phyloP scores from a whole-genome alignment of 2,797 vertebrate species.

The Tokudaia muenninki region DNA sequence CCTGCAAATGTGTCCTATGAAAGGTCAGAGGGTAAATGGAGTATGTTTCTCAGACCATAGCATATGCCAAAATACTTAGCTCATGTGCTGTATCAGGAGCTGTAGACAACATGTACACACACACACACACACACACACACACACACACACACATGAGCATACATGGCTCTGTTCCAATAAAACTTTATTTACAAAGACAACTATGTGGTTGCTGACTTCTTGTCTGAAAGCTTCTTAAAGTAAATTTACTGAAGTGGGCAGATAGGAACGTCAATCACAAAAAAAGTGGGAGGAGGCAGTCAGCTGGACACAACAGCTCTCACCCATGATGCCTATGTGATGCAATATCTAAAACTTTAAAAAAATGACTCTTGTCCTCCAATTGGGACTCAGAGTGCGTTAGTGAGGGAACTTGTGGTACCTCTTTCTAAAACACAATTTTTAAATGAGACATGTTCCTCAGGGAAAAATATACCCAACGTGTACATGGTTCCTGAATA shows the following conservation, averaged over 20 bases:
- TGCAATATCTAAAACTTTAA: background rate
- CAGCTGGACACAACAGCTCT: background rate
- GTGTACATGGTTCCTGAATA: background rate
- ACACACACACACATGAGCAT: background rate
- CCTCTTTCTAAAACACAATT: constrained; percentile 32
- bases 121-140: background rate
- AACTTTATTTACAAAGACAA: constrained; percentile 4
- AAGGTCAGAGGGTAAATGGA: background rate
- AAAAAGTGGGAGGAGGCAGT: background rate
- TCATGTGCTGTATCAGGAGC: background rate
- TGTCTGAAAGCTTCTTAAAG: constrained; percentile 26
- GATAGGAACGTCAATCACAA: background rate
- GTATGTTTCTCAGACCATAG: background rate
- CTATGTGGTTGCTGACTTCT: constrained; percentile 27
- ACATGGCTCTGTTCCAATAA: background rate
- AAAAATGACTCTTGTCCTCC: background rate
- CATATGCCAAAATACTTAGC: background rate
- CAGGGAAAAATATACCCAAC: background rate
- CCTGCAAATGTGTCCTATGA: background rate
- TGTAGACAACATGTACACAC: background rate
- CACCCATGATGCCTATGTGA: background rate
- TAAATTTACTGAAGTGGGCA: constrained; percentile 24
- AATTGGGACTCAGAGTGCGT: background rate
- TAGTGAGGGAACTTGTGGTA: background rate
- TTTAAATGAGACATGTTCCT: background rate